Base-by-base conservation (phyloP, 2,888 invertebrate genomes). In the Hermaeophaga mercurialis region DNA sequence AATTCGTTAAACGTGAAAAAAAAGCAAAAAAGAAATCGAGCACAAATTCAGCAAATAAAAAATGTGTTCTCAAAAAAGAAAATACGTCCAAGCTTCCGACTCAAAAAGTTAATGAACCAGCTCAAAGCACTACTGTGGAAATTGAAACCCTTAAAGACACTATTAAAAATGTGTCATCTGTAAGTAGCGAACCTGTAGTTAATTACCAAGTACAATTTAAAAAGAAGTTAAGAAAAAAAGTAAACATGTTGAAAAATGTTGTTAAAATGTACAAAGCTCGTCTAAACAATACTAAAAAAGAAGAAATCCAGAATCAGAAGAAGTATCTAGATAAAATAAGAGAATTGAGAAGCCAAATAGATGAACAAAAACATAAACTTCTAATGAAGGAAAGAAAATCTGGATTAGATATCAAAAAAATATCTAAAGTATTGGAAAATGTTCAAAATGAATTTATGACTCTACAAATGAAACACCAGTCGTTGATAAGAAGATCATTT, bases 301-400 rank as follows among this genome's bases (percentile, higher is more conserved):
- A 39, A 12, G 39, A 39, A 19, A 6, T 19, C 2, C 19, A 19
- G 7, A 39, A 39, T 12, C 18, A 39, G 19, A 18, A 11, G 39
- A 39, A 39, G 19, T 39, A 39, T 12, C n/a, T 39, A 11, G 19
- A 39, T 9, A 39, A 19, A 12, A 39, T 39, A 9, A 39, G 19
- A 6, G 39, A 39, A 22, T 7, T 39, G 19, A 39, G 19, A 22
- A 22, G 12, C 12, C 39, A 12, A n/a, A 19, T 39, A 2, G 39
- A 39, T 19, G 39, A 39, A 6, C 39, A 39, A 12, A 39, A 39
- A 22, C 39, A 39, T 2, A 18, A 5, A n/a, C 18, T 39, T 3
- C n/a, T 39, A 12, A 39, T 39, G 39, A 39, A 39, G 19, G 39
- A 39, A 22, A 39, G 22, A 22, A 18, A 39, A n/a, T 39, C 39